Evolutionary conservation across 64 coral and sea anemone genomes (phyloP).

Genomic region (Montipora capricornis): DNA sequence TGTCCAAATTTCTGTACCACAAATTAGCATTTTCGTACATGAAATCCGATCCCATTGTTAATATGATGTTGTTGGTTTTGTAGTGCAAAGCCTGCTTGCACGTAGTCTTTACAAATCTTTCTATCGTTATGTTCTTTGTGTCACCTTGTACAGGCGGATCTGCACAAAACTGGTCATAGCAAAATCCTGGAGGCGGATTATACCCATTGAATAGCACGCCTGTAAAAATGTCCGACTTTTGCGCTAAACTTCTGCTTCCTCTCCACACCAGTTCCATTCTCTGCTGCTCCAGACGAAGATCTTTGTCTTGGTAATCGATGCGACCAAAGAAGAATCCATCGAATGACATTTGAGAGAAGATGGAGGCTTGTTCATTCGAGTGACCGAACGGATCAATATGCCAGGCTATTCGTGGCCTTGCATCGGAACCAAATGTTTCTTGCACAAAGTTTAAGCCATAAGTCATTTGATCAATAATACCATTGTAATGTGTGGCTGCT

Average conservation of each 20-base stretch:
- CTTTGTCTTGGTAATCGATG: constrained; percentile 67
- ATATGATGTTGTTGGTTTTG: constrained; percentile 69
- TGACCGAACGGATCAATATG: constrained; percentile 81
- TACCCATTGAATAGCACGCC: constrained; percentile 68
- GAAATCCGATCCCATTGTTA: constrained; percentile 78
- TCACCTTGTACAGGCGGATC: constrained; percentile 58
- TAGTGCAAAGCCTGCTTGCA: constrained; percentile 55
- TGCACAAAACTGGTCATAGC: constrained; percentile 68
- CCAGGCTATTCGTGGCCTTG: constrained; percentile 71
- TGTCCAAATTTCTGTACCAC: constrained; percentile 77
- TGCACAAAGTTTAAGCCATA: constrained; percentile 66
- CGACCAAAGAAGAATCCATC: constrained; percentile 80
- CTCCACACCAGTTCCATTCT: constrained; percentile 76
- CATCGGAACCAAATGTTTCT: constrained; percentile 68
- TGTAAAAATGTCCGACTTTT: constrained; percentile 74
- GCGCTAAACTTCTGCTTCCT: constrained; percentile 61
- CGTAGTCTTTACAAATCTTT: constrained; percentile 24
- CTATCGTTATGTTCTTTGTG: constrained; percentile 35
- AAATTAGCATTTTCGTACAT: constrained; percentile 82
- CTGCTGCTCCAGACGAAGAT: constrained; percentile 41
- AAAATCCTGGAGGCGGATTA: constrained; percentile 67
- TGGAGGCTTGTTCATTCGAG: constrained; percentile 72
- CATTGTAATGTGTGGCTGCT: constrained; percentile 73
- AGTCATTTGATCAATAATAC: constrained; percentile 84
- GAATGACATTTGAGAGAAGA: constrained; percentile 79